Percentiles rank a stretch among this genome's conserved stretches.
phyloP scores from a whole-genome alignment of 1,140 invertebrate genomes.

The Pemphigus obesinymphae region DNA sequence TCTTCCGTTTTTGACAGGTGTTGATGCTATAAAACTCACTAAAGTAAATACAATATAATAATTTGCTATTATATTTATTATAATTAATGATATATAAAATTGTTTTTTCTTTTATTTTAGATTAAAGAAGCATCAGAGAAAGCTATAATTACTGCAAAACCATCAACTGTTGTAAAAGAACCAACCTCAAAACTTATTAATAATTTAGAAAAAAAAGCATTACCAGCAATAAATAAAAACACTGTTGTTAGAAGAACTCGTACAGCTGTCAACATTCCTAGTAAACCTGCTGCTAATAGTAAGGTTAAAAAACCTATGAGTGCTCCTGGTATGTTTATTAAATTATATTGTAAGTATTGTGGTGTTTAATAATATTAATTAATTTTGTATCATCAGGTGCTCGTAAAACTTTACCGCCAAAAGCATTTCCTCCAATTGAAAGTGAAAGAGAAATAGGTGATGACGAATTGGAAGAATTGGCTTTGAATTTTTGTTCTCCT shows the following conservation, averaged over 20 bases:
- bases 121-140: constrained; percentile 93
- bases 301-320: constrained; percentile 17
- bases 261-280: not conserved
- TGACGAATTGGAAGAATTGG: constrained; percentile 70
- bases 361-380: not conserved
- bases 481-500: constrained; percentile 58
- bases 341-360: not conserved
- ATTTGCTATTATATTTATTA: not conserved
- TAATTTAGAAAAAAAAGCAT: constrained; percentile 49
- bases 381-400: not conserved
- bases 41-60: constrained; percentile 58
- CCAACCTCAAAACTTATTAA: constrained; percentile 55
- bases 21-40: constrained; percentile 86
- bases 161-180: constrained; percentile 50
- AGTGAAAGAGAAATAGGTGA: constrained; percentile 56
- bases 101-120: constrained; percentile 49
- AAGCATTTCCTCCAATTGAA: constrained; percentile 44
- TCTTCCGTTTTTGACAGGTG: constrained; percentile 75
- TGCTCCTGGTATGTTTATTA: constrained; percentile 5
- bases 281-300: not conserved
- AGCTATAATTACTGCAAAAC: constrained; percentile 74
- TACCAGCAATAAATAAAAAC: constrained; percentile 3
- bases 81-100: not conserved
- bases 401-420: constrained; percentile 48
- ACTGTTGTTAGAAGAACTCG: constrained; percentile 7